Base-by-base conservation (phyloP, 2,797 vertebrate species). In the Eleutherodactylus coqui region DNA sequence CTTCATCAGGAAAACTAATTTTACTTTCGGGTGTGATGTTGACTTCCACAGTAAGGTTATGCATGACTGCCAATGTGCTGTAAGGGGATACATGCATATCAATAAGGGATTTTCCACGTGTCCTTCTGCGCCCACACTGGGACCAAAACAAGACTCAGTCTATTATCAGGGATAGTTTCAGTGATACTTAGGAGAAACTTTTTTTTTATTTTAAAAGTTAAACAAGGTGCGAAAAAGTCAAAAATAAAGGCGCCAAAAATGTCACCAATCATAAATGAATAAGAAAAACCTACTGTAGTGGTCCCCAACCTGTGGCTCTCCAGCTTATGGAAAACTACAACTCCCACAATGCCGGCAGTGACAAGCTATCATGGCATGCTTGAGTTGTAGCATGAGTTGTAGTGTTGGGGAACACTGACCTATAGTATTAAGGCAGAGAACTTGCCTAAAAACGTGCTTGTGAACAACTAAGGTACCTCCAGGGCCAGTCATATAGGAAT, bases 21-120 rank as follows among this genome's bases (percentile, higher is more conserved):
- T 34, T 53, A 70, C 58, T 29, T 82, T 41, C 27, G 43, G 32
- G 51, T 13, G 49, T 72, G 64, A 6, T 55, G 80, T 67, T 80
- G 58, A 80, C 19, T 29, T 64, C 24, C 27, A 72, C 21, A 41
- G 45, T 51, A 53, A 53, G 62, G 43, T 38, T 69, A 69, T 36
- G 21, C 13, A 10, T 24, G 24, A 19, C 19, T 24, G 62, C n/a
- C 43, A 80, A 67, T 67, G 29, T 55, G 24, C 67, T 72, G 80
- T 82, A 82, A 82, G 29, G 16, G n/a, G 67, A 82, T 72, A 49
- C 5, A 7, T 62, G 27, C 21, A 27, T 53, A 81, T 70, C 51
- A 69, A 82, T 27, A 82, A 69, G 47, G 41, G 62, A 38, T 49
- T 51, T 49, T 69, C 79, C 38, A 13, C 3, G 24, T 16, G 45